Evolutionary conservation across 2,797 vertebrate species (phyloP).

Genomic region (Urophycis tenuis): DNA sequence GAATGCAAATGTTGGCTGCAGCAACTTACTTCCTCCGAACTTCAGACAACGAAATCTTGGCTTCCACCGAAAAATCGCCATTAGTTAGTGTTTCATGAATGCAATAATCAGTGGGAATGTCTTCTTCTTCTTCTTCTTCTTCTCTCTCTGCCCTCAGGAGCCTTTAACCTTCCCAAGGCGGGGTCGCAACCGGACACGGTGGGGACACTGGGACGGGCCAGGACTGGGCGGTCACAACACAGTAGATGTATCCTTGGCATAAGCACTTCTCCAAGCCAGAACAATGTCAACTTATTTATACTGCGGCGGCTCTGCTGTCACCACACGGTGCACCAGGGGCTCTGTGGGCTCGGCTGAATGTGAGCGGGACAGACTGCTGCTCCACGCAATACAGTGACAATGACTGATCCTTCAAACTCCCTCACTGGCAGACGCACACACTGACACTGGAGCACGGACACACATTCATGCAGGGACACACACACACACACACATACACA

Average conservation of each 20-base stretch:
- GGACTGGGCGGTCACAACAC: background rate
- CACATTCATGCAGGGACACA: background rate
- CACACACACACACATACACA: conserved; percentile 11
- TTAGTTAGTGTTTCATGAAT: background rate
- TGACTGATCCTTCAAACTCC: conserved; percentile 56
- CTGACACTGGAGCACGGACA: background rate
- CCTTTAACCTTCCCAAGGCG: background rate
- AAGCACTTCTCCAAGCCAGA: conserved; percentile 52
- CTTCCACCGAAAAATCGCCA: background rate
- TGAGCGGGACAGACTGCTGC: conserved; percentile 61
- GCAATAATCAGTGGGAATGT: background rate
- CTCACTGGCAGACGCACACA: conserved; percentile 22
- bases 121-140: background rate
- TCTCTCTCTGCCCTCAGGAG: background rate
- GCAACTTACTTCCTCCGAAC: background rate
- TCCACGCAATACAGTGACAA: conserved; percentile 54
- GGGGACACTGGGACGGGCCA: background rate
- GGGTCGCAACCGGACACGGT: background rate
- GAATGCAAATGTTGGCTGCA: background rate
- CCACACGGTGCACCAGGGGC: conserved; percentile 41
- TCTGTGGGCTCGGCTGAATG: conserved; percentile 58
- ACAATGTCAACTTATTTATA: conserved; percentile 67
- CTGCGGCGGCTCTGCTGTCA: conserved; percentile 54
- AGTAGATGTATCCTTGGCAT: conserved; percentile 30
- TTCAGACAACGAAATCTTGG: background rate